Evolutionary conservation across 1,140 invertebrate genomes (phyloP), one percentile per base, ranked within the genome.

Genomic region (Zeugodacus cucurbitae): DNA sequence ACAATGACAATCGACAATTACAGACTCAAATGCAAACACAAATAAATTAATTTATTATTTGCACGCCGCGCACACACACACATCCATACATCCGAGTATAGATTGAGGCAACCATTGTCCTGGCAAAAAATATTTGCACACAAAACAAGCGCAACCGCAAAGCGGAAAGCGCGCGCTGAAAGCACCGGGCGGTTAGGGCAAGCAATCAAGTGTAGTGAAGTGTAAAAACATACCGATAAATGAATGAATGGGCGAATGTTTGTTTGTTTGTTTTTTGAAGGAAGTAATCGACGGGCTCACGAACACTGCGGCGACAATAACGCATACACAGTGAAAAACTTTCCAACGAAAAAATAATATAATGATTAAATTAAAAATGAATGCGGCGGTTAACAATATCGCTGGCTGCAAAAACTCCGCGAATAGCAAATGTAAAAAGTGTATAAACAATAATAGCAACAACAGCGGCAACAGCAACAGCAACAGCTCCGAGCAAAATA

Each of bases 301-400:
- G n/a, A 87, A 70, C 22, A 41, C 7, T 14, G 54, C 85, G 58
- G n/a, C 37, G 37, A 82, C 82, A 57, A 86, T 26, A 86, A 59
- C 54, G 32, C 11, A 59, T 4, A 82, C n/a, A n/a, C n/a, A n/a
- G n/a, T n/a, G n/a, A 44, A 82, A 82, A 37, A 82, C 44, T 26
- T 48, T 41, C 2, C 41, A 48, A 82, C 22, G 44, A 86, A 88
- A 32, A 88, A 86, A 86, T 74, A 64, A 67, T 64, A 86, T 67
- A 88, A 88, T 87, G 86, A 87, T 87, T 86, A 67, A 89, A 89
- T 87, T 89, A 64, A 89, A 89, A 85, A 89, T 89, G 88, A 87
- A 87, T 87, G 37, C 86, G 74, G 70, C 58, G 88, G 88, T 78
- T 89, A 62, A 87, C 58, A 88, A 62, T 58, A 78, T 62, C 44